Base-by-base conservation (phyloP, 2,888 invertebrate genomes). In the Nudaria mundana region DNA sequence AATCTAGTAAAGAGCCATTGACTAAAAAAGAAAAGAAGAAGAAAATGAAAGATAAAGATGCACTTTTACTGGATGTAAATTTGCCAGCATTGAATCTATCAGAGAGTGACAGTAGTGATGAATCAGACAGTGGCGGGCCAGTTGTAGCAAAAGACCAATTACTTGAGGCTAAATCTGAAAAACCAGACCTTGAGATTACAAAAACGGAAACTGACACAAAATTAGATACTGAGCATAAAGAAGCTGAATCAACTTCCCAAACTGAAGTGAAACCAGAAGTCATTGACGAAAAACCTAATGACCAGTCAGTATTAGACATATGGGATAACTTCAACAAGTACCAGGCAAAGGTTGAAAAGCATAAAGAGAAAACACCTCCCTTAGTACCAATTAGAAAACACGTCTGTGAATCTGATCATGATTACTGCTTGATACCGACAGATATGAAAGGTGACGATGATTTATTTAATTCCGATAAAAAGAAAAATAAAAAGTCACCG, bases 51-150 rank as follows among this genome's bases (percentile, higher is more conserved):
- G 83, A 86, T 44, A 89, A 88, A 56, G 88, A 89, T 66, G 79
- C 86, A 33, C 70, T 89, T 51, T 63, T 89, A 43, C 58, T 89
- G 49, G 89, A 89, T 70, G 88, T 88, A 3, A 88, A 96, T 81
- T 82, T 96, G 37, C 95, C 95, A 2, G 95, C 94, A 2, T 83
- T 95, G 26, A 96, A 96, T 86, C 86, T 96, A 26, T 96, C 95
- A 0, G 96, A 96, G 64, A 95, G 95, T 71, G 96, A 95, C 60
- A 94, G 94, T 49, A 94, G 94, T 56, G 92, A 92, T 43, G 95
- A 94, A 48, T 91, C 88, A 11, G 87, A 88, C 48, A 74, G 71
- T 63, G 86, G 79, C 22, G 47, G 65, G 11, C 52, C 71, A 39
- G 63, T 81, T 2, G 14, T 69, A 61, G 12, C 69, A 65, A 48